Conservation (phyloP, 2,797 vertebrate species). For the Labroides dimidiatus region DNA sequence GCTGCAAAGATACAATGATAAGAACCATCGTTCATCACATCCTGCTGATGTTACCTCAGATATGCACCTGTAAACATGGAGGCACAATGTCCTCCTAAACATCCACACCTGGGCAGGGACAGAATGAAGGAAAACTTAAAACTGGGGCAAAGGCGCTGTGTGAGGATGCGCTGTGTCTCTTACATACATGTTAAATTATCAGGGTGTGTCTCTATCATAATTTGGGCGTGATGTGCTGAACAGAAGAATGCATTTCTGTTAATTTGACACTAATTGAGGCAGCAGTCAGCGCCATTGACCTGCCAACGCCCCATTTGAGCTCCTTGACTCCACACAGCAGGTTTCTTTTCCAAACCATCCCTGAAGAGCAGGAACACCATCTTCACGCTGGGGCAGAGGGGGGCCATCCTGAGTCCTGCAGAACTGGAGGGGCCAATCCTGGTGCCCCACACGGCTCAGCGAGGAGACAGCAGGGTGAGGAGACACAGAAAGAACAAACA, state of each 20-base stretch:
- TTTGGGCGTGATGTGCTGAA: background rate
- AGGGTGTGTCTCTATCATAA: no score
- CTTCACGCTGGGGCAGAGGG: slow-evolving; percentile 93
- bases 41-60: no score
- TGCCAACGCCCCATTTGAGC: background rate
- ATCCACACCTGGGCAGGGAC: background rate
- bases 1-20: no score
- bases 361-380: slow-evolving; percentile 94
- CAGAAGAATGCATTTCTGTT: background rate
- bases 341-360: slow-evolving; percentile 94
- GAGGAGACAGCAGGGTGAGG: slow-evolving; percentile 81
- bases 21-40: no score
- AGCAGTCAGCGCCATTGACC: background rate
- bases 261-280: background rate
- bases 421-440: slow-evolving; percentile 94
- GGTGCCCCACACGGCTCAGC: slow-evolving; percentile 92
- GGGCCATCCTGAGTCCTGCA: slow-evolving; percentile 85
- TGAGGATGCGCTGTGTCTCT: background rate
- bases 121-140: background rate
- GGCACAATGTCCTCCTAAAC: no score
- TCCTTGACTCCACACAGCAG: slow-evolving; percentile 80
- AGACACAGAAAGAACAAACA: no score
- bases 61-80: no score
- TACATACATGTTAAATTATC: accelerated
- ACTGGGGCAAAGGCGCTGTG: background rate